Evolutionary conservation across 2,797 vertebrate species (phyloP).

Genomic region (Macroramphosus scolopax): DNA sequence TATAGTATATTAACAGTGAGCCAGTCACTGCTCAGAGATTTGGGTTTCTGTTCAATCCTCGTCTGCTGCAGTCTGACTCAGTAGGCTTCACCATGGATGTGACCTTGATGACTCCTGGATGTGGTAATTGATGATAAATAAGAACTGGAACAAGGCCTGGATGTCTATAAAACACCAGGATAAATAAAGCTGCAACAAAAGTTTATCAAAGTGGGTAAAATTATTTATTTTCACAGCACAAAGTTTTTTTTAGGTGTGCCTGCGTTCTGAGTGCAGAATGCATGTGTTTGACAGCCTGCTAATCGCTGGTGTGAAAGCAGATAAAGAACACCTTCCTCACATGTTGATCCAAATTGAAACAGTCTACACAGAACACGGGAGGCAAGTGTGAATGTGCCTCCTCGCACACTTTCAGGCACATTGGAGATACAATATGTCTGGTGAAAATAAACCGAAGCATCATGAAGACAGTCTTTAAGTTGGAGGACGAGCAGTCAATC

Average conservation of each 20-base stretch:
- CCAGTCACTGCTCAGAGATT: too few relatives aligned
- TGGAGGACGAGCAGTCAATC: background rate
- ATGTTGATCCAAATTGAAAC: constrained; percentile 27
- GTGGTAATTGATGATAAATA: too few relatives aligned
- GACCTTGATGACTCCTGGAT: constrained; percentile 3
- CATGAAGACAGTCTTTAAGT: too few relatives aligned
- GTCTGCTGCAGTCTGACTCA: too few relatives aligned
- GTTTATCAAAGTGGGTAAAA: constrained; percentile 1
- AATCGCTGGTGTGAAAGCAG: constrained; percentile 36
- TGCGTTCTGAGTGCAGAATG: constrained; percentile 3
- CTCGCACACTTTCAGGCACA: constrained; percentile 6
- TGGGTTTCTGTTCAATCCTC: too few relatives aligned
- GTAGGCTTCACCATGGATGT: background rate
- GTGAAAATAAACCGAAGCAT: background rate
- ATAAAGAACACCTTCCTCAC: constrained; percentile 22
- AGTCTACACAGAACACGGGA: constrained; percentile 17
- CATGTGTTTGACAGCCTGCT: constrained; percentile 39
- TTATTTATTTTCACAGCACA: constrained; percentile 8
- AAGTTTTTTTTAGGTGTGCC: constrained; percentile 5
- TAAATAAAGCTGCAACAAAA: constrained; percentile 4
- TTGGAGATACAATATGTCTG: background rate
- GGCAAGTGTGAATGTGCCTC: constrained; percentile 16
- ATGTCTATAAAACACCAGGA: constrained; percentile 3
- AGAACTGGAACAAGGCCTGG: background rate
- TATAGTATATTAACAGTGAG: too few relatives aligned